A percentile compares a stretch with the other conserved stretches of the same genome.
phyloP scores from a whole-genome alignment of 2,113 vertebrate genomes.

The Equus quagga region DNA sequence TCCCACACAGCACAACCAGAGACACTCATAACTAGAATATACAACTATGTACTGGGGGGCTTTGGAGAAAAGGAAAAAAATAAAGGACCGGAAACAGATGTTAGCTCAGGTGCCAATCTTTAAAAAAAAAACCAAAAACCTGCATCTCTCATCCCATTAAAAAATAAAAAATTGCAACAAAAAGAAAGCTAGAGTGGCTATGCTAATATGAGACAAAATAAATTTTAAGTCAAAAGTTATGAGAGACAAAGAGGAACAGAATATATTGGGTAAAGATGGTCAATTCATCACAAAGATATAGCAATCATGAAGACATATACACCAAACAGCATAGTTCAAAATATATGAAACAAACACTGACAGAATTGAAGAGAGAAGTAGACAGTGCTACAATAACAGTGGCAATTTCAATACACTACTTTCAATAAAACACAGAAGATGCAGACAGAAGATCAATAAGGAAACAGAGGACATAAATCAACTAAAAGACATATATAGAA shows the following conservation, averaged over 20 bases:
- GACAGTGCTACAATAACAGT: background rate
- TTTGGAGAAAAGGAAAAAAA: no score
- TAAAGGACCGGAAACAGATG: no score
- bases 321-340: background rate
- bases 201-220: background rate
- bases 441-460: background rate
- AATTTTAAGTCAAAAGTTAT: background rate
- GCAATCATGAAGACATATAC: background rate
- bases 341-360: background rate
- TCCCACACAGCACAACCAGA: no score
- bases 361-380: background rate
- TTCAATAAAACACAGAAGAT: slow-evolving; percentile 4
- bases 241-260: background rate
- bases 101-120: no score
- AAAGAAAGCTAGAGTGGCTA: background rate
- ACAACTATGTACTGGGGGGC: no score
- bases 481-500: background rate
- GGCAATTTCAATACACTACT: background rate
- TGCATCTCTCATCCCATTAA: no score
- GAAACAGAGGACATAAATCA: background rate
- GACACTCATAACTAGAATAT: no score
- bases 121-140: no score
- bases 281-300: background rate
- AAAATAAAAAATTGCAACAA: background rate
- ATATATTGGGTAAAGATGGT: background rate